Base-by-base conservation (phyloP, 2,113 vertebrate genomes). In the Chloebia gouldiae region DNA sequence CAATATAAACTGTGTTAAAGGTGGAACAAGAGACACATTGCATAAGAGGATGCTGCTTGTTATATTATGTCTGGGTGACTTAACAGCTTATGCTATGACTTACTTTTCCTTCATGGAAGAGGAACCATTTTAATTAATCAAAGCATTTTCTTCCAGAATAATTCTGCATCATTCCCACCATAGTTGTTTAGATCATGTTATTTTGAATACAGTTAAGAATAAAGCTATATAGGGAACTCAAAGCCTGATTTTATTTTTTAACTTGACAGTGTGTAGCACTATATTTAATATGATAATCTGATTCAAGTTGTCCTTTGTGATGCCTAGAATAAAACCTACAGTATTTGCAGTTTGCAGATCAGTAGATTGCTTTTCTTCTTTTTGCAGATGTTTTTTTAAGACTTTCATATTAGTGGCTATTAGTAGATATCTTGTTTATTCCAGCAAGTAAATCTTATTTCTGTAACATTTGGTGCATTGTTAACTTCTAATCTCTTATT, bases 401-500 rank as follows among this genome's bases (percentile, higher is more conserved):
- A 27, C 30, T 68, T 75, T 71, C 63, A 23, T 63, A 19, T 33
- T 60, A 49, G n/a, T 37, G 47, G n/a, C 5, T 73, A 86, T 4
- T 68, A 60, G 53, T 54, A 76, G 37, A 4, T 65, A 70, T 0
- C 18, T 81, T 71, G 21, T 78, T 86, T 89, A 39, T 90, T 92
- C 61, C 45, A 84, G 60, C 45, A 65, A 80, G 17, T 72, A 60
- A 81, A 57, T 92, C 39, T 45, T 86, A 20, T 56, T 95, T 65
- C 49, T 65, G 23, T 72, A 94, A 90, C 61, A 88, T 18, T 47
- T 72, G 49, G 49, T 70, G 30, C 42, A 53, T 47, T 92, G 70
- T 92, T 94, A 57, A 50, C 11, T 71, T 93, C 37, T 85, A 77
- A 81, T 94, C 81, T 82, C 53, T 23, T 87, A 27, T 37, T 96